Evolutionary conservation across 2,113 vertebrate genomes (phyloP), one percentile per base, ranked within the genome.

Genomic region (Phalacrocorax aristotelis): DNA sequence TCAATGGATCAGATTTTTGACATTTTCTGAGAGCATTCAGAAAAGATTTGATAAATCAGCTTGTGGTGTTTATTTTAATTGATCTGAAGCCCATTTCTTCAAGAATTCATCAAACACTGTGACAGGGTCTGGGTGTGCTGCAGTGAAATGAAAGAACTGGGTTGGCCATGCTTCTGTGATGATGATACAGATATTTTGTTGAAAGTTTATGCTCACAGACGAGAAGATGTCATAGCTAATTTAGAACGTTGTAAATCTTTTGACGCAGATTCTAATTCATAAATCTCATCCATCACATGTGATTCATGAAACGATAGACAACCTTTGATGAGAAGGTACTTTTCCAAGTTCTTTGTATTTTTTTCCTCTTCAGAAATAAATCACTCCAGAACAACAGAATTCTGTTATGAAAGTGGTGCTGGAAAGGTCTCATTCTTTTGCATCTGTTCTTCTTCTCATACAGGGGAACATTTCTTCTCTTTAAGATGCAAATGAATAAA

Each of bases 11-110:
- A 98, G 98, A 98, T 98, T 98, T 98, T 98, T 98, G 98, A 98
- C 98, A 98, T 98, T 98, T 98, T 98, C 97, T 98, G 98, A 98
- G 97, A 98, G 97, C 97, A 98, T 98, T 98, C 98, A 98, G 98
- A 98, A 98, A 98, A 98, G 97, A 98, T 98, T 98, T 98, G 98
- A 99, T 99, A 98, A 98, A 99, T 98, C 98, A 98, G 98, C 98
- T 97, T 97, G 95, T 96, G 90, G 98, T 98, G 98, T 98, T 98
- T 98, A 98, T 98, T 98, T 99, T 99, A 98, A 99, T 99, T 99
- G 98, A 99, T 99, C 98, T 98, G 97, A 98, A 97, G 96, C 97
- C 97, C 96, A 97, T 98, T 98, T 97, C 97, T 98, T 98, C 98
- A 98, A 98, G 98, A 98, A 98, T 98, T 98, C 98, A 98, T 98